phyloP scores from a whole-genome alignment of 2,888 invertebrate genomes.

The Pseudococcus jackbeardsleyi region DNA sequence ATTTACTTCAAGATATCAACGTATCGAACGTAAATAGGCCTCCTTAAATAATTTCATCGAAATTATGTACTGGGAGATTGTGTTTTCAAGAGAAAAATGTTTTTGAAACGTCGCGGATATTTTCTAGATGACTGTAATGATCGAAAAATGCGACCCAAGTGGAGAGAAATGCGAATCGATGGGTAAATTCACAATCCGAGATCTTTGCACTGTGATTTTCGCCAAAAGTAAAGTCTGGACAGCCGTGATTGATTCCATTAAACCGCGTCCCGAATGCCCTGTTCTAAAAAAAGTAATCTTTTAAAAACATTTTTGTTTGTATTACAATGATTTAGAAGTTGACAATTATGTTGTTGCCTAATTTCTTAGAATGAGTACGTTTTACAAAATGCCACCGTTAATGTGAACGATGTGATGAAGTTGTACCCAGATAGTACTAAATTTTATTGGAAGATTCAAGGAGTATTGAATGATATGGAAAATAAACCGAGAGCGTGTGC shows the following conservation, averaged over 20 bases:
- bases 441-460: conserved; percentile 34
- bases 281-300: background rate
- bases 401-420: conserved; percentile 32
- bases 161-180: conserved; percentile 5
- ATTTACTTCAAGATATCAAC: conserved; percentile 12
- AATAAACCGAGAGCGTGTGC: conserved; percentile 9
- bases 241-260: background rate
- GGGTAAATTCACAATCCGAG: conserved; percentile 26
- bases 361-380: background rate
- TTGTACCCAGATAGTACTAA: conserved; percentile 17
- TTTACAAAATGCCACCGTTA: conserved; percentile 29
- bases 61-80: no score
- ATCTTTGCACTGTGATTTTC: conserved; percentile 3
- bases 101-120: background rate
- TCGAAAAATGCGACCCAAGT: background rate
- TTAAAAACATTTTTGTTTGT: background rate
- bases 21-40: background rate
- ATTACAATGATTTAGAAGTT: no score
- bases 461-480: background rate
- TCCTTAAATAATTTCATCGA: no score
- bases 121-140: conserved; percentile 10
- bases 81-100: no score
- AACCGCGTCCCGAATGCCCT: conserved; percentile 1
- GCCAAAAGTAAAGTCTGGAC: background rate
- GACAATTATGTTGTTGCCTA: background rate